These are phyloP conservation scores for Nibea albiflora DNA, from an alignment of 2,113 vertebrate species.

Conservation along the genomic window DNA sequence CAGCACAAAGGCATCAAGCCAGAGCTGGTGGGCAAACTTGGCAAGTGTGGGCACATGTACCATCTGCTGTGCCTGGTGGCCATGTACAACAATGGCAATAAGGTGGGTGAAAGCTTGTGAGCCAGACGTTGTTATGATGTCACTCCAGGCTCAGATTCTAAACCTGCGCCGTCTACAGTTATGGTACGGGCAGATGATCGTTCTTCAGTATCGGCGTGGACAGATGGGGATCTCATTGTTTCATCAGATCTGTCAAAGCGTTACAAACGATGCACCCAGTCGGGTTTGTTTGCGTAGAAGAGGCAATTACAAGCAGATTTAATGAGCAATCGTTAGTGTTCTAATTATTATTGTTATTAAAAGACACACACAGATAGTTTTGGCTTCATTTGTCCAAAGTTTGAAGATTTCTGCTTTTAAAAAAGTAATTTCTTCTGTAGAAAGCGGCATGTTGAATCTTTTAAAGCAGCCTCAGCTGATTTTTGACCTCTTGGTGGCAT, in stretches of 20 bases:
- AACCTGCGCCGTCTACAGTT: slow-evolving; percentile 37
- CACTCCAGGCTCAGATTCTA: slow-evolving; percentile 59
- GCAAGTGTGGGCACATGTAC: slow-evolving; percentile 96
- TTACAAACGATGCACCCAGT: slow-evolving; percentile 8
- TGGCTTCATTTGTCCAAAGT: background rate
- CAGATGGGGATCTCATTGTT: slow-evolving; percentile 40
- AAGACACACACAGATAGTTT: background rate
- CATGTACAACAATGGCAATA: slow-evolving; percentile 98
- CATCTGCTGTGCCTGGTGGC: slow-evolving; percentile 97
- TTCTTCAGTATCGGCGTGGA: slow-evolving; percentile 5
- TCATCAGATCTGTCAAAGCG: slow-evolving; percentile 27
- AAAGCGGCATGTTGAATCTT: background rate
- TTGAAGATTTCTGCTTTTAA: background rate
- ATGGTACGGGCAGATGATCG: slow-evolving; percentile 24
- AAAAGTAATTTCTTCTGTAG: too few relatives aligned
- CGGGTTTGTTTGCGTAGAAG: slow-evolving; percentile 12
- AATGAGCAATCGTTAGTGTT: background rate
- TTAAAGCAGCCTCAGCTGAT: background rate
- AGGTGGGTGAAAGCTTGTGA: slow-evolving; percentile 82
- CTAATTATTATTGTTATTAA: too few relatives aligned
- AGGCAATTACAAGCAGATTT: slow-evolving; percentile 9
- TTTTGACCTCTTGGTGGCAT: too few relatives aligned
- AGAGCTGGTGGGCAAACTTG: slow-evolving; percentile 94
- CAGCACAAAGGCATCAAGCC: slow-evolving; percentile 90
- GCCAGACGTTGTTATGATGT: slow-evolving; percentile 71